A percentile compares a stretch with the other conserved stretches of the same genome.
Evolutionary conservation across 2,797 vertebrate genomes (phyloP).

Genomic region (Decapterus maruadsi): DNA sequence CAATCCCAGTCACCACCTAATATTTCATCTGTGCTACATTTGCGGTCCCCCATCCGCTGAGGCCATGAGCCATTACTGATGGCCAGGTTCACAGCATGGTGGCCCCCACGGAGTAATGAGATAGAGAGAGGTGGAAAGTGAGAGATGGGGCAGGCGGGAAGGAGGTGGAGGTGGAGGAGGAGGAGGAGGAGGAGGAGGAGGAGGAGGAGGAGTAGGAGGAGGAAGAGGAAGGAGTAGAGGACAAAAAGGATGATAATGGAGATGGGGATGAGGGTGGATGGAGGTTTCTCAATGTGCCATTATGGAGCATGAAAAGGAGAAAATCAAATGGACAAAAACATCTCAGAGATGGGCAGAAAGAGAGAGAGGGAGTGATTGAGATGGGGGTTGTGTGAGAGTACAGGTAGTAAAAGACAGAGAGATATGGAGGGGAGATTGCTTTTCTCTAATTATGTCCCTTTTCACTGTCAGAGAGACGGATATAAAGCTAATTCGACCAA

Average conservation of each 20-base stretch:
- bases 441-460: slow-evolving; percentile 77
- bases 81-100: slow-evolving; percentile 79
- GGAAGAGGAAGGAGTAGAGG: slow-evolving; percentile 52
- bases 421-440: slow-evolving; percentile 68
- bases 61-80: slow-evolving; percentile 82
- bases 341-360: slow-evolving; percentile 59
- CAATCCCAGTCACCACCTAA: slow-evolving; percentile 77
- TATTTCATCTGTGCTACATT: slow-evolving; percentile 82
- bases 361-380: slow-evolving; percentile 49
- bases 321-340: slow-evolving; percentile 75
- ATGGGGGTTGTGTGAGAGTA: slow-evolving; percentile 63
- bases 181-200: slow-evolving; percentile 15
- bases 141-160: slow-evolving; percentile 64
- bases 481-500: slow-evolving; percentile 76
- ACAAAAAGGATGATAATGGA: slow-evolving; percentile 77
- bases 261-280: slow-evolving; percentile 63
- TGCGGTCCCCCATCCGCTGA: slow-evolving; percentile 74
- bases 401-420: slow-evolving; percentile 67
- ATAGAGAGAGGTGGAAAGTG: slow-evolving; percentile 77
- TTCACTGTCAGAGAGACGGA: slow-evolving; percentile 66
- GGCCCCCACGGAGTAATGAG: slow-evolving; percentile 79
- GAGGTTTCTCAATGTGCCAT: slow-evolving; percentile 77
- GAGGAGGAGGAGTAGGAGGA: slow-evolving; percentile 33
- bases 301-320: slow-evolving; percentile 80
- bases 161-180: slow-evolving; percentile 33